Conservation (phyloP, 2,888 invertebrate genomes). For the Panorpa germanica region DNA sequence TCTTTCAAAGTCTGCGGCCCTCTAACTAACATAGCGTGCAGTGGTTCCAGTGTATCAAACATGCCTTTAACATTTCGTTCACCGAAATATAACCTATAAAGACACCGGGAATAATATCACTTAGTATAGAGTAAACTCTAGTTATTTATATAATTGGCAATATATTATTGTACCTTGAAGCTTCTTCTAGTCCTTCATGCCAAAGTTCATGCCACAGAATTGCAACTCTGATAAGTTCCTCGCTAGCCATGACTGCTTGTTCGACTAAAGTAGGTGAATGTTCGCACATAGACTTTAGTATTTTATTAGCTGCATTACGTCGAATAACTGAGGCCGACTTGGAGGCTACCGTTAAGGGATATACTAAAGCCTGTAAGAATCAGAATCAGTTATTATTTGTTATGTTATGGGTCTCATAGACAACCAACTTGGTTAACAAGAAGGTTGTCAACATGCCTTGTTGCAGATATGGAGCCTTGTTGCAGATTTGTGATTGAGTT, state of each 20-base stretch:
- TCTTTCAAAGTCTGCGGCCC: slow-evolving; percentile 95
- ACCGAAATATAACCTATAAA: slow-evolving; percentile 66
- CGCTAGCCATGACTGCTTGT: slow-evolving; percentile 91
- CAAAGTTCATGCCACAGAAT: slow-evolving; percentile 99
- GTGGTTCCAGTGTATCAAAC: slow-evolving; percentile 86
- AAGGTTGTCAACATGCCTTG: background rate
- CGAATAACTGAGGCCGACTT: slow-evolving; percentile 78
- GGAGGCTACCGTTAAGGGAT: slow-evolving; percentile 92
- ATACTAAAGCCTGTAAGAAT: slow-evolving; percentile 83
- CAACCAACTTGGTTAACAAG: slow-evolving; percentile 4
- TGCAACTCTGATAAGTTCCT: slow-evolving; percentile 92
- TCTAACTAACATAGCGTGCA: slow-evolving; percentile 84
- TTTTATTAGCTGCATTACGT: slow-evolving; percentile 82
- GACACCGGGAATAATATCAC: slow-evolving; percentile 1
- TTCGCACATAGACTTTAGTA: slow-evolving; percentile 88
- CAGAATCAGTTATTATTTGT: slow-evolving; percentile 1
- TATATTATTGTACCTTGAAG: slow-evolving; percentile 34
- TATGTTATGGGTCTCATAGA: background rate
- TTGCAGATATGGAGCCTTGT: slow-evolving; percentile 17
- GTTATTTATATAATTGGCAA: background rate
- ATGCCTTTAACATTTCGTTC: slow-evolving; percentile 92
- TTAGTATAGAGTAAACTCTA: too few species aligned
- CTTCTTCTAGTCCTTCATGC: slow-evolving; percentile 96
- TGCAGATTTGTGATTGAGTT: too few species aligned
- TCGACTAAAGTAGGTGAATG: slow-evolving; percentile 82